Conservation (phyloP, 64 coral and sea anemone genomes). For the Pocillopora damicornis region DNA sequence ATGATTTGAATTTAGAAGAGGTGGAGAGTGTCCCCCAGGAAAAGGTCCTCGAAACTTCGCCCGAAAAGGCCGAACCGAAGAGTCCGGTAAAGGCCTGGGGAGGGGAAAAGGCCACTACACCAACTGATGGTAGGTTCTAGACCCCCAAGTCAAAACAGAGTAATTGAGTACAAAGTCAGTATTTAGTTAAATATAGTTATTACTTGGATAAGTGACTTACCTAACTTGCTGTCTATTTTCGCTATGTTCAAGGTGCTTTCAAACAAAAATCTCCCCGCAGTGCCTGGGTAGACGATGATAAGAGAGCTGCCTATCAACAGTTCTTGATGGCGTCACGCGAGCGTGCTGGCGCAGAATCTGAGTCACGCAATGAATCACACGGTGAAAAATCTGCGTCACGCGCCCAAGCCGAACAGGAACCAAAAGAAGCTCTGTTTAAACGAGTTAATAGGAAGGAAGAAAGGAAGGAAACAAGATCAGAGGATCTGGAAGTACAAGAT, state of each 20-base stretch:
- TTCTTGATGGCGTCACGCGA: conserved; percentile 39
- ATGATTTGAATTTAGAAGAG: conserved; percentile 15
- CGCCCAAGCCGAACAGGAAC: conserved; percentile 3
- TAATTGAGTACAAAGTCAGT: too few species aligned
- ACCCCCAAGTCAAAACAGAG: not conserved
- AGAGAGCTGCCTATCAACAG: conserved; percentile 65
- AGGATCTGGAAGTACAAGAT: conserved; percentile 52
- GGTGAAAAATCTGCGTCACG: not conserved
- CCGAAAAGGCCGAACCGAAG: not conserved
- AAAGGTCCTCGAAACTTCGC: not conserved
- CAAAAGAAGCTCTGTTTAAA: conserved; percentile 26
- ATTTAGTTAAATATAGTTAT: not conserved
- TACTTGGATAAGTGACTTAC: not conserved
- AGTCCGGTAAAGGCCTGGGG: conserved; percentile 50
- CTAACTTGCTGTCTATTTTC: not conserved
- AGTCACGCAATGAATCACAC: not conserved
- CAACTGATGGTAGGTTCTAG: conserved; percentile 11
- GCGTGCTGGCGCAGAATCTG: not conserved
- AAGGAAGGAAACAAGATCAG: conserved; percentile 14
- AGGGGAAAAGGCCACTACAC: conserved; percentile 32
- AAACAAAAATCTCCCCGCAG: not conserved
- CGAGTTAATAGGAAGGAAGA: conserved; percentile 37
- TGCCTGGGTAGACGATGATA: not conserved
- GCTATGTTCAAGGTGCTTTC: not conserved
- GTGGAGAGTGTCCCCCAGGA: not conserved